phyloP scores from a whole-genome alignment of 2,797 vertebrate genomes.

The Oryzias dopingdopingensis region DNA sequence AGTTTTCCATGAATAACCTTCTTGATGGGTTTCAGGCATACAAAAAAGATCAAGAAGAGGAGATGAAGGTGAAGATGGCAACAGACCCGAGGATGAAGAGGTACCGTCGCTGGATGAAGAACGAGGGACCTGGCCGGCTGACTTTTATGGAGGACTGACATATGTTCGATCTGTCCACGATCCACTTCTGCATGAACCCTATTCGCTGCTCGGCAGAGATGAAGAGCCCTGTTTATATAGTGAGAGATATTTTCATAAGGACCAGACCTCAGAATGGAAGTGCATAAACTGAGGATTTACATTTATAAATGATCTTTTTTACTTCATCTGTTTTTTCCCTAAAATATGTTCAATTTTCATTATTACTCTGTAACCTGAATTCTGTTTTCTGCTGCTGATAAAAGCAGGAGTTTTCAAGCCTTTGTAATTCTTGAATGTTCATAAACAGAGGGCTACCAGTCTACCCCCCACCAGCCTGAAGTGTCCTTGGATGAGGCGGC shows the following conservation, averaged over 20 bases:
- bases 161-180: not conserved
- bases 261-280: slow-evolving; percentile 2
- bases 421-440: not conserved
- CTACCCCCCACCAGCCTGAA: not conserved
- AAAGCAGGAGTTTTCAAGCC: not conserved
- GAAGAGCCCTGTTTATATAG: slow-evolving; percentile 34
- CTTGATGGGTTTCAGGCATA: slow-evolving; percentile 74
- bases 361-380: not conserved
- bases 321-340: slow-evolving; percentile 6
- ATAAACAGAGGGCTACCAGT: not conserved
- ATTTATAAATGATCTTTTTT: slow-evolving; percentile 16
- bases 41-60: slow-evolving; percentile 90
- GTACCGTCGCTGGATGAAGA: slow-evolving; percentile 96
- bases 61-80: slow-evolving; percentile 94
- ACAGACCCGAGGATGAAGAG: slow-evolving; percentile 92
- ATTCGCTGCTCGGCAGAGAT: slow-evolving; percentile 13
- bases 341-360: not conserved
- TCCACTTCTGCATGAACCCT: not conserved
- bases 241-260: slow-evolving; percentile 64
- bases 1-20: too few species aligned
- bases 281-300: slow-evolving; percentile 35
- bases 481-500: not conserved
- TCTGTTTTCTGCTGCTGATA: not conserved
- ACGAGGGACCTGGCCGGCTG: slow-evolving; percentile 90
- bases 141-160: slow-evolving; percentile 91